Base-by-base conservation (phyloP, 2,797 vertebrate genomes). In the Clamator glandarius region DNA sequence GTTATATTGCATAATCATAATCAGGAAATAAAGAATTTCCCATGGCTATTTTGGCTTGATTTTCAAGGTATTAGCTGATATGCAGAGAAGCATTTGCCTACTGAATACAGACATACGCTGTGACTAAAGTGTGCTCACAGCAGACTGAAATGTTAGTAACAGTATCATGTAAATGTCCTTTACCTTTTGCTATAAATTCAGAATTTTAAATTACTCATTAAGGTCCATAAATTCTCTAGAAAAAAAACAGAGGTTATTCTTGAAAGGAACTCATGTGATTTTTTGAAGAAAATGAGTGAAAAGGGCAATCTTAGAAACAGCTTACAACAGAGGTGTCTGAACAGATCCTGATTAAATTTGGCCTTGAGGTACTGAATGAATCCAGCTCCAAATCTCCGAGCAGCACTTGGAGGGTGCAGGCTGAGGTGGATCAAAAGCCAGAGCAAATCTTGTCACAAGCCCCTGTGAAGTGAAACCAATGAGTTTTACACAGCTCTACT, bases 381-480 rank as follows among this genome's bases (percentile, higher is more conserved):
- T 7, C 28, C 52, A 75, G 62, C 8, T 15, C 67, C 3, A 33
- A 12, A 4, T 41, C 51, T 24, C 51, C 5, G 12, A 57, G 68
- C 36, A 31, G 1, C 48, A 1, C 31, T 18, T 8, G 8, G 31
- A 58, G 66, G 61, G 62, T 52, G 25, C 59, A 50, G 62, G 11
- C 58, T 23, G 69, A 31, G 3, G 18, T 46, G 69, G 59, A 90
- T 73, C 86, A 39, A 85, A 46, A 93, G 59, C 72, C 82, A 9
- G 55, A 91, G 72, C 73, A 36, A 92, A 94, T 82, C 76, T 68
- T 54, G 46, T 75, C 88, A 29, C 51, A 42, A 87, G 58, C 64
- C 79, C 67, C 82, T 31, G 44, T 46, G 67, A 88, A 95, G 93
- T 92, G 94, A 94, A 70, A 93, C 93, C 89, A 81, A 93, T 93